Evolutionary conservation across 2,113 vertebrate genomes (phyloP).

Genomic region (Propithecus coquereli): DNA sequence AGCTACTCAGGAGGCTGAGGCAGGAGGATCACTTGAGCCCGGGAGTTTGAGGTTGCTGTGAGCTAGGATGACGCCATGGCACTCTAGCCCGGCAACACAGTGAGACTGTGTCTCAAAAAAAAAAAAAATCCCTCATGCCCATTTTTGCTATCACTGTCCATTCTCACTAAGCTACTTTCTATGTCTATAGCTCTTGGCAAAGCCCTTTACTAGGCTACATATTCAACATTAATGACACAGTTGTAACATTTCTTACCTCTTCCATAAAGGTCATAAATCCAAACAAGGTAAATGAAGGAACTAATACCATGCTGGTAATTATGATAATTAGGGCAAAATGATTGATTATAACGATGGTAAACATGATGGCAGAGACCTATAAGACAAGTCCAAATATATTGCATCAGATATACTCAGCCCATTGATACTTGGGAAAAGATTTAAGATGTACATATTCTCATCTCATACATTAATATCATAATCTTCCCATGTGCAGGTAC

Average conservation of each 20-base stretch:
- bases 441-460: not conserved
- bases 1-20: no score
- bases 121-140: no score
- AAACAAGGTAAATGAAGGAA: slow-evolving; percentile 27
- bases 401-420: not conserved
- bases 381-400: not conserved
- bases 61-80: no score
- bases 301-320: not conserved
- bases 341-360: fast-evolving
- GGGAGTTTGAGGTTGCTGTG: no score
- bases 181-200: not conserved
- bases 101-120: no score
- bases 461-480: no score
- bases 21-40: no score
- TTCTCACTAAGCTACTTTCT: not conserved
- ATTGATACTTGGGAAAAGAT: not conserved
- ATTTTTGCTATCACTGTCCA: not conserved
- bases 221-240: not conserved
- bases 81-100: no score
- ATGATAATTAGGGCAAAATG: fast-evolving
- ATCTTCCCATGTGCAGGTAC: not conserved
- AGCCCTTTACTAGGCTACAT: not conserved
- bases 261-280: not conserved
- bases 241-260: slow-evolving; percentile 54
- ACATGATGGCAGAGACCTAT: not conserved